These are phyloP conservation scores for Platycheirus albimanus DNA, from an alignment of 2,888 invertebrate species.

Conservation along the genomic window DNA sequence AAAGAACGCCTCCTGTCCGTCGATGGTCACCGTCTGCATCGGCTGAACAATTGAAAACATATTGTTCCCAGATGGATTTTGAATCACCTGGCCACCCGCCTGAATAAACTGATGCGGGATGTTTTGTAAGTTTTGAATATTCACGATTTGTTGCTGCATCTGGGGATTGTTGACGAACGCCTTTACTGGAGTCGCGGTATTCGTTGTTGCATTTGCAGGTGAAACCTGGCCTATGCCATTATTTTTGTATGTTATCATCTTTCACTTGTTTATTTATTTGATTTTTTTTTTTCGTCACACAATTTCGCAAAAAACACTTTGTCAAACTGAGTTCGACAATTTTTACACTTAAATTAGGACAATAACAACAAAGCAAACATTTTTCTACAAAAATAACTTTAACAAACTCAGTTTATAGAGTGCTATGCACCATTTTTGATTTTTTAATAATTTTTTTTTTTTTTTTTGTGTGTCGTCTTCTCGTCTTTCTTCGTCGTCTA, in stretches of 20 bases:
- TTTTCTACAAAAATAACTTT: constrained; percentile 32
- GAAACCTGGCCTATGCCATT: constrained; percentile 72
- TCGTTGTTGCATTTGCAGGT: constrained; percentile 66
- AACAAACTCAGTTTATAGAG: constrained; percentile 40
- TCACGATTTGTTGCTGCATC: constrained; percentile 76
- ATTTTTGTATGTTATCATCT: constrained; percentile 72
- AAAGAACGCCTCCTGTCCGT: constrained; percentile 96
- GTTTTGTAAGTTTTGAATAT: constrained; percentile 73
- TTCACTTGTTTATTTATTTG: constrained; percentile 24
- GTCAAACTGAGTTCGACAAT: no score
- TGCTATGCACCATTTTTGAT: constrained; percentile 68
- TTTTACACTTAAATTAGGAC: neutral
- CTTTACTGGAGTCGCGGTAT: constrained; percentile 75
- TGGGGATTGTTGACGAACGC: constrained; percentile 75
- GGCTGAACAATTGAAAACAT: constrained; percentile 86
- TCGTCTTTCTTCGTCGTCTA: constrained; percentile 35
- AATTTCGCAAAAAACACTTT: constrained; percentile 25
- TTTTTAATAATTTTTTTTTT: constrained; percentile 27
- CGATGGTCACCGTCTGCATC: constrained; percentile 95
- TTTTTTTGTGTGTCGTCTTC: no score
- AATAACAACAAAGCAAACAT: constrained; percentile 36
- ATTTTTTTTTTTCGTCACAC: constrained; percentile 4
- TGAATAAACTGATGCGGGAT: constrained; percentile 78
- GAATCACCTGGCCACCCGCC: constrained; percentile 77
- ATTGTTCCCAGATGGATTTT: constrained; percentile 78